Evolutionary conservation across 2,797 vertebrate species (phyloP).

Genomic region (Pantherophis alleghaniensis): DNA sequence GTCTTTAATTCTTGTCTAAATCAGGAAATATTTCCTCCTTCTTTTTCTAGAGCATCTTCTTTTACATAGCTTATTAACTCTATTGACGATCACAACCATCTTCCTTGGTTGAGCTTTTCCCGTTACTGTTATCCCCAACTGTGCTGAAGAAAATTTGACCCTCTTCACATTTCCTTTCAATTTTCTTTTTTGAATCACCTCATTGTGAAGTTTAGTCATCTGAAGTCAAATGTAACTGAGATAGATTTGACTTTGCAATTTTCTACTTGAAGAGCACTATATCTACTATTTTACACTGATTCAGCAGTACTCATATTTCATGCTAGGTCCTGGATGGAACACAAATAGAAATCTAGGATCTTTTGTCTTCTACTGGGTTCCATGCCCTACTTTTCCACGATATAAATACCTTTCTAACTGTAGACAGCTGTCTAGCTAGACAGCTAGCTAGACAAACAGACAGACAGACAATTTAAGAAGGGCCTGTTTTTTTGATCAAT

Average conservation of each 20-base stretch:
- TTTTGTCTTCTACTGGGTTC: neutral
- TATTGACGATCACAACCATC: neutral
- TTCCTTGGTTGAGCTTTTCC: neutral
- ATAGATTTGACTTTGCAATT: neutral
- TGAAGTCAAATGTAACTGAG: neutral
- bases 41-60: neutral
- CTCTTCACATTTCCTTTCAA: neutral
- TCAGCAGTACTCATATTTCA: neutral
- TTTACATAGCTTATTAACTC: neutral
- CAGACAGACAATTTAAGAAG: neutral
- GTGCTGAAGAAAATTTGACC: neutral
- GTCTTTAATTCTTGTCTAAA: neutral
- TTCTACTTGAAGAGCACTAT: neutral
- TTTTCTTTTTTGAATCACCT: neutral
- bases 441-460: neutral
- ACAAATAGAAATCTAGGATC: neutral
- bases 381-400: neutral
- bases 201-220: neutral
- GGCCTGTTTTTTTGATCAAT: neutral
- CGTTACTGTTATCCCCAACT: neutral
- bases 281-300: neutral
- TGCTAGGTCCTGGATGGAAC: neutral
- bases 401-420: neutral
- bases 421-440: neutral
- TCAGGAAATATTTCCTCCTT: neutral